phyloP scores from a whole-genome alignment of 2,888 invertebrate species.

The Neocrepidodera transversa region DNA sequence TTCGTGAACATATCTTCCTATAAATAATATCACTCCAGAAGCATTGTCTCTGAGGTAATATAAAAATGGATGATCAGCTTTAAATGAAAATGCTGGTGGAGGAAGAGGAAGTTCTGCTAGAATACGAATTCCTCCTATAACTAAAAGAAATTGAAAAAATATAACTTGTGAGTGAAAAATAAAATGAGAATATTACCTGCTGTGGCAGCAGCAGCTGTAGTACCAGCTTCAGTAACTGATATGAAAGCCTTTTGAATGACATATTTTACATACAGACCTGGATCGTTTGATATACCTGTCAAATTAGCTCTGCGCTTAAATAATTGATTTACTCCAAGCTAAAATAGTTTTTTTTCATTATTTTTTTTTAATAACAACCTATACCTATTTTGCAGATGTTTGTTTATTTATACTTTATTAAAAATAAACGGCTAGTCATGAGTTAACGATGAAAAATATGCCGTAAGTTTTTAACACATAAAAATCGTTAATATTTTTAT shows the following conservation, averaged over 20 bases:
- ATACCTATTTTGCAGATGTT: no score
- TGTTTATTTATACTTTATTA: no score
- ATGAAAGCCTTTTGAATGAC: constrained; percentile 53
- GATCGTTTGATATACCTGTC: constrained; percentile 45
- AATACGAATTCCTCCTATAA: not conserved
- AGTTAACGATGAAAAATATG: no score
- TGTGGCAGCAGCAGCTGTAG: constrained; percentile 55
- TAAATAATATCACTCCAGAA: constrained; percentile 30
- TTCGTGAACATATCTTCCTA: constrained; percentile 27
- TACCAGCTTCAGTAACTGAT: constrained; percentile 52
- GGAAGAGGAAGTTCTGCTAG: not conserved
- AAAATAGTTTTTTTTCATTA: constrained; percentile 6
- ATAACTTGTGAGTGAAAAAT: not conserved
- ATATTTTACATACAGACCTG: constrained; percentile 45
- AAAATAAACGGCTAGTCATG: no score
- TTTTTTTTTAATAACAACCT: no score
- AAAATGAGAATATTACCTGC: constrained; percentile 19
- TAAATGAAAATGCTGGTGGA: constrained; percentile 19
- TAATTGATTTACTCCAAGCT: constrained; percentile 41
- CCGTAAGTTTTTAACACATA: no score
- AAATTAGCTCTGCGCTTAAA: constrained; percentile 48
- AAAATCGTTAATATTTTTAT: no score
- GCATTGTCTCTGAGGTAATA: constrained; percentile 32
- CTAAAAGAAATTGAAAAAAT: no score
- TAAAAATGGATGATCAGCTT: constrained; percentile 36